Conservation (phyloP, 1,140 invertebrate genomes). For the Aphidius ervi region DNA sequence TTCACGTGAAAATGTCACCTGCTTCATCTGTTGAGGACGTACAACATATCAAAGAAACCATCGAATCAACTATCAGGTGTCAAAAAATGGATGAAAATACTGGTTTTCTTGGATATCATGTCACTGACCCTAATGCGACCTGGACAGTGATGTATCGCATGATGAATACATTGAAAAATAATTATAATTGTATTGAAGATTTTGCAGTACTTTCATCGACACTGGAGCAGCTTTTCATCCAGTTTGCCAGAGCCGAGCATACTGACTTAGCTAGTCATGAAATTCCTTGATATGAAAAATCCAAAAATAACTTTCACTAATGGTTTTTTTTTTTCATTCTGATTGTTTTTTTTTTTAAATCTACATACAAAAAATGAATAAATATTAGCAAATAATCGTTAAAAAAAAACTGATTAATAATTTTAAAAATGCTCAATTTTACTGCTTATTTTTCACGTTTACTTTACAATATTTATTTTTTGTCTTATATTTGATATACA, state of each 20-base stretch:
- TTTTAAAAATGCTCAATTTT: too few relatives aligned
- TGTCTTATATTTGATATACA: too few relatives aligned
- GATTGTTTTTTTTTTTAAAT: too few relatives aligned
- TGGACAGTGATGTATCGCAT: constrained; percentile 48
- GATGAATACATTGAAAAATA: constrained; percentile 42
- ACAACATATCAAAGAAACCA: constrained; percentile 36
- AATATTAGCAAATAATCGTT: too few relatives aligned
- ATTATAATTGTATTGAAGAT: constrained; percentile 44
- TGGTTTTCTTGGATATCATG: constrained; percentile 45
- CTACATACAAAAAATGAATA: too few relatives aligned
- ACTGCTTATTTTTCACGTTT: too few relatives aligned
- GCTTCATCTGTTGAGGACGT: constrained; percentile 27
- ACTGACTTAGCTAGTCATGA: too few relatives aligned
- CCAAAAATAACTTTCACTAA: too few relatives aligned
- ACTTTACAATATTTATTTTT: too few relatives aligned
- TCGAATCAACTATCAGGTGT: constrained; percentile 38
- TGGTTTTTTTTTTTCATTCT: too few relatives aligned
- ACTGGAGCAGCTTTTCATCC: constrained; percentile 49
- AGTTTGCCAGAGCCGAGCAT: constrained; percentile 40
- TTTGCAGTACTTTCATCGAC: constrained; percentile 47
- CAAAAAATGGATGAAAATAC: constrained; percentile 44
- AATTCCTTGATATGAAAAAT: too few relatives aligned
- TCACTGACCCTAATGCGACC: constrained; percentile 37
- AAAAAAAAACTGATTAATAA: too few relatives aligned
- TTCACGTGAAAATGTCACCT: constrained; percentile 45